Base-by-base conservation (phyloP, 2,113 vertebrate species). In the Brachypteracias leptosomus region DNA sequence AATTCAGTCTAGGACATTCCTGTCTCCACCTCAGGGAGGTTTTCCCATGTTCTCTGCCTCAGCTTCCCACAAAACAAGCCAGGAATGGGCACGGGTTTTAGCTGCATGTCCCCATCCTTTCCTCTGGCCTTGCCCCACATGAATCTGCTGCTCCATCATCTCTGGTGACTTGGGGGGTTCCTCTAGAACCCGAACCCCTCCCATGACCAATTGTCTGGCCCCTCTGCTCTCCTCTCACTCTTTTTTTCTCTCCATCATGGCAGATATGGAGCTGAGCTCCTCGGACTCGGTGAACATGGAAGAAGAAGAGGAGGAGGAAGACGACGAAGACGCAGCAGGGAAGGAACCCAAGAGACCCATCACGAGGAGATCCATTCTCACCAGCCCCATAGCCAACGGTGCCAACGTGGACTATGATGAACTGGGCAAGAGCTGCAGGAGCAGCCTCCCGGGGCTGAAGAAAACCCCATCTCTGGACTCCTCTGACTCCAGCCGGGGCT, bases 211-310 rank as follows among this genome's bases (percentile, higher is more conserved):
- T 29, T 33, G 10, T 26, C 57, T 29, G 67, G 11, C 36, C 16
- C 2, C 65, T 28, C 7, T 55, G 49, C 44, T 79, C 28, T 80
- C 42, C 33, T 65, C 35, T 95, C 58, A n/a, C 61, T 13, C 40
- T 88, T 72, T n/a, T n/a, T n/a, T n/a, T n/a, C n/a, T 73, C 36
- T 74, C 76, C 71, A 17, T 62, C 17, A 1, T 22, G 95, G 29
- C 96, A 98, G 98, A 98, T 91, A 96, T 98, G 97, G 98, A 98
- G 73, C 91, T 98, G 95, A 98, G 98, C 88, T 97, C 97, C 59
- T 95, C 97, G 0, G 98, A 98, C 36, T 98, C 98, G 0, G 97
- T 97, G 33, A 98, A 97, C 72, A 94, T 97, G 82, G 98, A 98
- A 85, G 97, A 98, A 49, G 93, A 97, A 44, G 85, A 95, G 26